Evolutionary conservation across 2,888 invertebrate genomes (phyloP).

Genomic region (Parnassius mnemosyne): DNA sequence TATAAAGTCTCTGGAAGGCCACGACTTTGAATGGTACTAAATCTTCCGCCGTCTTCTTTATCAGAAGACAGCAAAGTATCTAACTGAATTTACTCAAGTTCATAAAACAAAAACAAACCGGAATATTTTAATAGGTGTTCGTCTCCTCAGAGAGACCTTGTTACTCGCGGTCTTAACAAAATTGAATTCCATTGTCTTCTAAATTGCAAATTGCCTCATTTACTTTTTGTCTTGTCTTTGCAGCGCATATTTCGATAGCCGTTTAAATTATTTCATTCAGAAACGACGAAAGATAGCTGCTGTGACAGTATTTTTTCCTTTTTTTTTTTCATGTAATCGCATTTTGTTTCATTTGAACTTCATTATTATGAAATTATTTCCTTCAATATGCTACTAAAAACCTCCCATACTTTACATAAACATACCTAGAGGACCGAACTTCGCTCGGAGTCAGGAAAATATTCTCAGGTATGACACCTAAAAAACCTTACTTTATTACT

Average conservation of each 20-base stretch:
- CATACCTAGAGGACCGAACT: too few species aligned
- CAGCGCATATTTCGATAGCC: constrained; percentile 30
- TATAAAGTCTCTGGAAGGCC: constrained; percentile 39
- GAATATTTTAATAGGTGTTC: constrained; percentile 53
- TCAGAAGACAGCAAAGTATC: constrained; percentile 34
- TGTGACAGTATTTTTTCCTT: too few species aligned
- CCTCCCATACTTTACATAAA: too few species aligned
- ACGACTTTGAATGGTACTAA: constrained; percentile 42
- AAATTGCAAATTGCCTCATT: constrained; percentile 58
- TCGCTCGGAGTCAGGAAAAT: too few species aligned
- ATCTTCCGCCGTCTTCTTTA: constrained; percentile 39
- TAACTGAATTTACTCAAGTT: constrained; percentile 45
- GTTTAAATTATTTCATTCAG: constrained; percentile 25
- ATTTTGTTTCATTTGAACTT: too few species aligned
- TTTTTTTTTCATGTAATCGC: too few species aligned
- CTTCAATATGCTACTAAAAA: too few species aligned
- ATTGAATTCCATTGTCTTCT: constrained; percentile 54
- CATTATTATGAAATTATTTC: too few species aligned
- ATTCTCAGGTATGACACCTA: too few species aligned
- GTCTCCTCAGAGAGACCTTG: constrained; percentile 37
- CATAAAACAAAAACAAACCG: constrained; percentile 46
- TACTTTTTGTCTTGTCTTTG: constrained; percentile 35
- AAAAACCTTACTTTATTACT: too few species aligned
- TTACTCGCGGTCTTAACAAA: constrained; percentile 38
- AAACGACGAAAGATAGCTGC: not conserved